phyloP scores from a whole-genome alignment of 2,797 vertebrate species.

The Prionace glauca region DNA sequence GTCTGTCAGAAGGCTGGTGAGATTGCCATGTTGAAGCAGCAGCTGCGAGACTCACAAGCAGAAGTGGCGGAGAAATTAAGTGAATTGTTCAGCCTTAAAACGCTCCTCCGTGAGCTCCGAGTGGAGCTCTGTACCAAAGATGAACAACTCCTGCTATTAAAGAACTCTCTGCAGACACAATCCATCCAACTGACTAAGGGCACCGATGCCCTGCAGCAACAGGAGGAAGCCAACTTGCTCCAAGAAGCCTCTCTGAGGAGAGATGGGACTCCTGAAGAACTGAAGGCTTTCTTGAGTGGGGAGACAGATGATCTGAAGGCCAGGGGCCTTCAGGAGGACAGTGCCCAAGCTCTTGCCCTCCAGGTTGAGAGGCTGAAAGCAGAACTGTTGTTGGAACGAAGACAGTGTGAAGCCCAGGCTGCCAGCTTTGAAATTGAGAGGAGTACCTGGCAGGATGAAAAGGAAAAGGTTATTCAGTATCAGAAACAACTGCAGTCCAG shows the following conservation, averaged over 20 bases:
- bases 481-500: conserved; percentile 94
- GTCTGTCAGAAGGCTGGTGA: conserved; percentile 95
- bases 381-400: conserved; percentile 83
- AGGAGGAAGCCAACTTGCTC: conserved; percentile 45
- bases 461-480: conserved; percentile 94
- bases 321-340: conserved; percentile 55
- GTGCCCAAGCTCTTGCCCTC: background rate
- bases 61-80: conserved; percentile 88
- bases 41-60: conserved; percentile 85
- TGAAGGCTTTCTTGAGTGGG: conserved; percentile 42
- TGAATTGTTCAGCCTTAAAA: conserved; percentile 90
- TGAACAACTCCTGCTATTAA: conserved; percentile 68
- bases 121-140: conserved; percentile 71
- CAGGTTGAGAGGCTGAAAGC: conserved; percentile 73
- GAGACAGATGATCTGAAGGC: conserved; percentile 65
- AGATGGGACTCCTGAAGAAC: conserved; percentile 60
- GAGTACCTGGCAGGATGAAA: conserved; percentile 89
- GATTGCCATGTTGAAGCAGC: conserved; percentile 91
- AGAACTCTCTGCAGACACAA: conserved; percentile 58
- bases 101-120: conserved; percentile 76
- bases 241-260: conserved; percentile 45
- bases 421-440: conserved; percentile 82
- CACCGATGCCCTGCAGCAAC: conserved; percentile 47
- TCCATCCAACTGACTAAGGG: conserved; percentile 45
- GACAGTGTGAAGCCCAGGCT: conserved; percentile 83